Conservation (phyloP, 2,113 vertebrate species). For the Grallaria varia region DNA sequence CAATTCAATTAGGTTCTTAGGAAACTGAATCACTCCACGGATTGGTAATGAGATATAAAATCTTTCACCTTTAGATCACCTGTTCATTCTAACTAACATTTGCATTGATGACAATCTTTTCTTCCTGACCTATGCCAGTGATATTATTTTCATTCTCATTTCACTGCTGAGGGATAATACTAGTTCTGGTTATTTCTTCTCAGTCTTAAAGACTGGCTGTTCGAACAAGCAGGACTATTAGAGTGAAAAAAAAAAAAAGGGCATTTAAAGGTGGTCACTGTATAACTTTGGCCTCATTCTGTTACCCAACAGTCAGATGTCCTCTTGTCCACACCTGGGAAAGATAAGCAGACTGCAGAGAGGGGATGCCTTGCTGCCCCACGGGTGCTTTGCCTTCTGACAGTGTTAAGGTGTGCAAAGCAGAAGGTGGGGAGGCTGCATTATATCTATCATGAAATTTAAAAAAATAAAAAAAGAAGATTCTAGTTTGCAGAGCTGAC, state of each 20-base stretch:
- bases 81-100: conserved; percentile 6
- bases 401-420: background rate
- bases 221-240: background rate
- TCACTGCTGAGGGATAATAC: background rate
- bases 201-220: background rate
- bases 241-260: background rate
- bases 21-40: background rate
- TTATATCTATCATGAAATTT: background rate
- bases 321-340: background rate
- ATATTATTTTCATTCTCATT: background rate
- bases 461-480: background rate
- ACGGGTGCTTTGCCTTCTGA: background rate
- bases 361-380: background rate
- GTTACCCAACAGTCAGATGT: background rate
- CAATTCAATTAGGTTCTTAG: background rate
- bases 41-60: conserved; percentile 11
- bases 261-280: background rate
- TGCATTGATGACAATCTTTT: background rate
- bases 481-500: background rate
- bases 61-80: conserved; percentile 25
- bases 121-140: background rate
- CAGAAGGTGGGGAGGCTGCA: background rate
- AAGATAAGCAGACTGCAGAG: background rate
- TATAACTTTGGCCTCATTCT: background rate
- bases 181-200: background rate